Evolutionary conservation across 2,113 vertebrate genomes (phyloP), one percentile per base, ranked within the genome.

Genomic region (Trematomus loennbergii): DNA sequence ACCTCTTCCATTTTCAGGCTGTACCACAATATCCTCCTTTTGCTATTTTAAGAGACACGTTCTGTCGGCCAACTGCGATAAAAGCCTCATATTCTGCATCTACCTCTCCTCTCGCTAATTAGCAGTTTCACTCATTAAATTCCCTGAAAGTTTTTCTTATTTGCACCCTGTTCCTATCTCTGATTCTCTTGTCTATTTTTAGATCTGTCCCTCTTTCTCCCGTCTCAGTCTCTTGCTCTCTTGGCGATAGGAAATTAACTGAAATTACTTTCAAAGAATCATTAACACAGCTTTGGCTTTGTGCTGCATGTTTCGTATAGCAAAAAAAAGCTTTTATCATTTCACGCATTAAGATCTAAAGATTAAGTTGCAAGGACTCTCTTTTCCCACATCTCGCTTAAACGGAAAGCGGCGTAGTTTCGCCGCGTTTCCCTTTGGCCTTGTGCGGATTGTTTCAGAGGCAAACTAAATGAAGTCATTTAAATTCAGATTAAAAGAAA

Each of bases 381-480:
- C 9, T 63, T 83, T 67, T 75, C 17, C 46, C 52, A 25, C 33
- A 1, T 60, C 75, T 46, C 2, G 1, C 49, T 75, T 40, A 61
- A 83, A 60, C 20, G 52, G 53, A 65, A 80, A 58, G 45, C 2
- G 9, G 15, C 5, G 12, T 52, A 10, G 71, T 78, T 84, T 82
- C 33, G 25, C 20, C 57, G 57, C 9, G 29, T 72, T 86, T 87
- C 68, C 29, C 20, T 58, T 87, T 84, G 59, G 80, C 82, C 61
- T 48, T 57, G 10, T 60, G 54, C 59, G 78, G 53, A 84, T 90
- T 90, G 86, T 89, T 89, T 85, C 59, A 77, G 82, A 78, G 72
- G 69, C 72, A 75, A 85, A 88, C 80, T 82, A 91, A 92, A 92
- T 92, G 55, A 94, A 92, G 85, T 88, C 55, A 92, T 91, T 93